A percentile compares a stretch with the other conserved stretches of the same genome.
These are phyloP conservation scores for Ictalurus furcatus DNA, from an alignment of 2,113 vertebrate species.

Conservation along the genomic window DNA sequence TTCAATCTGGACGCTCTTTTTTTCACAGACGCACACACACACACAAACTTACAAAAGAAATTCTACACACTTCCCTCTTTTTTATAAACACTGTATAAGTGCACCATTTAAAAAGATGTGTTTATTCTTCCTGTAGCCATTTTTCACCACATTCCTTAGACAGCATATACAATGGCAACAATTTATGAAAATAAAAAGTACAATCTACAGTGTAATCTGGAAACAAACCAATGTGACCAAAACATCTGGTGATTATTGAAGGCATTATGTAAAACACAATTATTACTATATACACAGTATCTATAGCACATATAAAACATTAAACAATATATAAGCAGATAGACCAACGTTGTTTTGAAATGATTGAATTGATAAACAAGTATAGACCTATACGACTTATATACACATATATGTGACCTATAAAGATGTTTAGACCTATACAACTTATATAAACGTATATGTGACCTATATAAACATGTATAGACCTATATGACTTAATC, in stretches of 20 bases:
- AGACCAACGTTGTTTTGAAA: too few species aligned
- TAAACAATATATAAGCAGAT: neutral
- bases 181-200: neutral
- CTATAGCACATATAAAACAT: neutral
- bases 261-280: neutral
- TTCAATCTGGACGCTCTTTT: constrained; percentile 12
- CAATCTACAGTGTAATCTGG: neutral
- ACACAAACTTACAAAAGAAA: constrained; percentile 16
- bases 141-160: constrained; percentile 14
- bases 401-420: too few species aligned
- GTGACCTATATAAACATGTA: too few species aligned
- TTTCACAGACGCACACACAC: neutral
- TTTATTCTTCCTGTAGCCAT: constrained; percentile 2
- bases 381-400: too few species aligned
- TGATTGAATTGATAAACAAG: neutral
- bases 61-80: constrained; percentile 40
- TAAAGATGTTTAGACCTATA: too few species aligned
- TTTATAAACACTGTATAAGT: constrained; percentile 16
- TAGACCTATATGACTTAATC: neutral
- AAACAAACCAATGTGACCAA: neutral
- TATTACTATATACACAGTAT: neutral
- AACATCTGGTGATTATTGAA: neutral
- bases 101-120: constrained; percentile 4
- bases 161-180: neutral
- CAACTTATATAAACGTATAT: too few species aligned